These are phyloP conservation scores for Istiophorus platypterus DNA, from an alignment of 2,113 vertebrate species.

Conservation along the genomic window DNA sequence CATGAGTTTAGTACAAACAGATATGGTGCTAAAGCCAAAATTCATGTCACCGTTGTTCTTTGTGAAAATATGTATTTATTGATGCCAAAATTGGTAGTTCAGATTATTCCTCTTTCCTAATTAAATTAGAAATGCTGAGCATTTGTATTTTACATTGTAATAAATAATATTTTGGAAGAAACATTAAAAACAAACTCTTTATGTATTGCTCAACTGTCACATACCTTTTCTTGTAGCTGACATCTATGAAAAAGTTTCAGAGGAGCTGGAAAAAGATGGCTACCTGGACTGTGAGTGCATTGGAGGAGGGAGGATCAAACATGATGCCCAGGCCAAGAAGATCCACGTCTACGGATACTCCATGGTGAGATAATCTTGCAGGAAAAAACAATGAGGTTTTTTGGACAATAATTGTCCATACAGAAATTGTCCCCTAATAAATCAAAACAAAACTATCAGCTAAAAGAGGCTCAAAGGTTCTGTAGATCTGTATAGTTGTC, in stretches of 20 bases:
- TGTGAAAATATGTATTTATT: background rate
- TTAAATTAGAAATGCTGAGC: background rate
- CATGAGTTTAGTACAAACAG: background rate
- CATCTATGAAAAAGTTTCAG: slow-evolving; percentile 89
- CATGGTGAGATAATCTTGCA: slow-evolving; percentile 83
- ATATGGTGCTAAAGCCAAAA: background rate
- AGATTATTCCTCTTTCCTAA: background rate
- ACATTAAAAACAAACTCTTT: background rate
- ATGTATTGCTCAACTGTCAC: background rate
- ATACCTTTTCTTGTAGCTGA: slow-evolving; percentile 80
- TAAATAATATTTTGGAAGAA: background rate
- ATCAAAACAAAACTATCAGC: background rate
- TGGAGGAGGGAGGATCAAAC: slow-evolving; percentile 91
- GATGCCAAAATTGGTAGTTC: background rate
- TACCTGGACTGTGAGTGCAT: slow-evolving; percentile 90
- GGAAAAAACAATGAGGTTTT: background rate
- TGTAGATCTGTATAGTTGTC: background rate
- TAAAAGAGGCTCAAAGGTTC: background rate
- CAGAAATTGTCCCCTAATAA: background rate
- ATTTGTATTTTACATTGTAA: background rate
- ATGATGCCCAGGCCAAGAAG: slow-evolving; percentile 86
- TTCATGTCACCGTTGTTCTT: background rate
- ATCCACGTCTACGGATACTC: slow-evolving; percentile 96
- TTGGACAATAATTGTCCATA: too few relatives aligned
- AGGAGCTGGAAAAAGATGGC: slow-evolving; percentile 85